phyloP scores from a whole-genome alignment of 2,797 vertebrate genomes.

The Enteromius afrohamiltoni region DNA sequence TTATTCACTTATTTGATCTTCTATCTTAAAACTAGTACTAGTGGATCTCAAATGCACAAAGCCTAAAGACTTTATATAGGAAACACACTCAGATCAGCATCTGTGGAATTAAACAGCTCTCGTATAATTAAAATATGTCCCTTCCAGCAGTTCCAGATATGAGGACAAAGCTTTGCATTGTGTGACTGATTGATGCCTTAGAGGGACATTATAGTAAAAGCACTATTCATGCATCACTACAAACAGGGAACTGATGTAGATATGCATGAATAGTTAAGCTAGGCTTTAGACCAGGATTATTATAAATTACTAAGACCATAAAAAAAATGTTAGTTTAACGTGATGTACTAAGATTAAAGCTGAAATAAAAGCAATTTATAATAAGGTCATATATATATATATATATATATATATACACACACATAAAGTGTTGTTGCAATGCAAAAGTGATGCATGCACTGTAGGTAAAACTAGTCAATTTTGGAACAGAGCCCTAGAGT shows the following conservation, averaged over 20 bases:
- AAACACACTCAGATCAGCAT: background rate
- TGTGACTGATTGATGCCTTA: conserved; percentile 41
- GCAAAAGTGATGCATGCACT: background rate
- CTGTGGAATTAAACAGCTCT: conserved; percentile 15
- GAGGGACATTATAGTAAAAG: background rate
- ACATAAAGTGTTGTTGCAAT: background rate
- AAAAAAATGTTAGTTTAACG: background rate
- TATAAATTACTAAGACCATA: background rate
- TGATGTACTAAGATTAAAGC: background rate
- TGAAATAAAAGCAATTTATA: background rate
- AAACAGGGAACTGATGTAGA: background rate
- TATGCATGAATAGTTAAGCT: background rate
- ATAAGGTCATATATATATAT: too few species aligned
- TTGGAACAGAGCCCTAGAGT: conserved; percentile 15
- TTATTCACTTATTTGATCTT: background rate
- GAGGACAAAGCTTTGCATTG: conserved; percentile 31
- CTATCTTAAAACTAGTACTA: background rate
- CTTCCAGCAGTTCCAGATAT: conserved; percentile 23
- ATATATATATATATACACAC: too few species aligned
- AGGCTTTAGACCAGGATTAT: background rate
- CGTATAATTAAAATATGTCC: conserved; percentile 22
- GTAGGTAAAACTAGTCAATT: background rate
- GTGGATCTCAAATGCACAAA: conserved; percentile 7
- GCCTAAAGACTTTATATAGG: background rate
- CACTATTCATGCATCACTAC: background rate